phyloP scores from a whole-genome alignment of 2,797 vertebrate species.

The Acrossocheilus wenchowensis region DNA sequence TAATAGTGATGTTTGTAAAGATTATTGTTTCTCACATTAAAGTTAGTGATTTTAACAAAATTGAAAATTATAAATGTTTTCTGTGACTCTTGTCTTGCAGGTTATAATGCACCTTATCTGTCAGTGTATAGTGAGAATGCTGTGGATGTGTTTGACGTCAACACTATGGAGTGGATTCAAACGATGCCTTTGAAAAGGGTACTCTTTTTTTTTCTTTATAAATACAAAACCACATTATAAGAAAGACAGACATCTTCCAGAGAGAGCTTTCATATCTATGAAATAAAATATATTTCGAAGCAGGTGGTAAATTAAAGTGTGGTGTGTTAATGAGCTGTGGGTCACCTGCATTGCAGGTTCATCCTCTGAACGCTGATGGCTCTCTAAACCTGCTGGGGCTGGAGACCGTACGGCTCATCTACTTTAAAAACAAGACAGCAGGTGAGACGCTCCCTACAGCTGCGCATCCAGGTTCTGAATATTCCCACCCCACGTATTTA shows the following conservation, averaged over 20 bases:
- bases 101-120: slow-evolving; percentile 98
- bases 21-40: not conserved
- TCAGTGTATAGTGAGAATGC: slow-evolving; percentile 98
- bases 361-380: slow-evolving; percentile 93
- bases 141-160: slow-evolving; percentile 95
- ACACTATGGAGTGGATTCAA: slow-evolving; percentile 99
- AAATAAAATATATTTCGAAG: not conserved
- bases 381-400: slow-evolving; percentile 94
- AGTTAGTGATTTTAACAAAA: not conserved
- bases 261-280: not conserved
- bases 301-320: not conserved
- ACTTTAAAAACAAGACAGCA: slow-evolving; percentile 99
- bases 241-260: not conserved
- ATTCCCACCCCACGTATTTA: not conserved
- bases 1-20: not conserved
- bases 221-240: not conserved
- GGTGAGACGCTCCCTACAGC: slow-evolving; percentile 79
- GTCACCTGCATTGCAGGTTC: slow-evolving; percentile 79
- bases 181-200: slow-evolving; percentile 98
- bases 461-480: not conserved
- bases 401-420: slow-evolving; percentile 95
- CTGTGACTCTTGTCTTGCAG: slow-evolving; percentile 69
- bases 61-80: not conserved
- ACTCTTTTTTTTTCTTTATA: slow-evolving; percentile 1
- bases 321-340: slow-evolving; percentile 14